Percentiles rank a stretch among this genome's conserved stretches.
phyloP scores from a whole-genome alignment of 2,888 invertebrate genomes.

The Dexiosoma caninum region DNA sequence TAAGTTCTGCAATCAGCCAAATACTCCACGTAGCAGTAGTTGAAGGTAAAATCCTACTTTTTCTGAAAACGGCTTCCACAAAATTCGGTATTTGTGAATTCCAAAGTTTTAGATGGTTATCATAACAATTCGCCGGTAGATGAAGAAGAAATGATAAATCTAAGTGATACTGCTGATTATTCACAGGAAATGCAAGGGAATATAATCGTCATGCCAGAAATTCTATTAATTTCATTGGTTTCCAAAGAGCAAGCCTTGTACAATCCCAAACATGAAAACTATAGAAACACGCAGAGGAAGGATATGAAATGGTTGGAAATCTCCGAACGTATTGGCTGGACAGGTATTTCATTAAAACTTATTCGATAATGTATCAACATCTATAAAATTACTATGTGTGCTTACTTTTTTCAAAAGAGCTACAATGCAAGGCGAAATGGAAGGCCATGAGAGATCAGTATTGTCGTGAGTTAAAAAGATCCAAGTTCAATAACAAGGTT shows the following conservation, averaged over 20 bases:
- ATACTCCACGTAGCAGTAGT: constrained; percentile 58
- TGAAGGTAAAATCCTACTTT: constrained; percentile 35
- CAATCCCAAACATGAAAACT: constrained; percentile 74
- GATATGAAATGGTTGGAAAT: constrained; percentile 74
- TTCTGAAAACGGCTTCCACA: background rate
- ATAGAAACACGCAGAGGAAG: constrained; percentile 72
- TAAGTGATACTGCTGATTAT: constrained; percentile 66
- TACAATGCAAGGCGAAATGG: constrained; percentile 75
- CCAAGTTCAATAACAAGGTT: constrained; percentile 71
- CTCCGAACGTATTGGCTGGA: constrained; percentile 71
- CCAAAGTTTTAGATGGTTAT: constrained; percentile 43
- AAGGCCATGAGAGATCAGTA: constrained; percentile 76
- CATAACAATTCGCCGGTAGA: constrained; percentile 50
- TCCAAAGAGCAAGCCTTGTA: constrained; percentile 73
- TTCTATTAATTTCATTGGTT: constrained; percentile 72
- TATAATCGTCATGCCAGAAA: constrained; percentile 68
- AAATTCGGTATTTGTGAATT: constrained; percentile 9
- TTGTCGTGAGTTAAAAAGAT: constrained; percentile 74
- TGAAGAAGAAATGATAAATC: constrained; percentile 65
- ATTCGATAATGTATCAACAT: background rate
- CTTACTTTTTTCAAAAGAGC: constrained; percentile 64
- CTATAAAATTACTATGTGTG: background rate
- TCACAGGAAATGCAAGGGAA: constrained; percentile 66
- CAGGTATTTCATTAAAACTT: constrained; percentile 67
- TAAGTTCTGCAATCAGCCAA: constrained; percentile 35